phyloP scores from a whole-genome alignment of 2,797 vertebrate genomes.

The Parauchenoglanis punctatus region DNA sequence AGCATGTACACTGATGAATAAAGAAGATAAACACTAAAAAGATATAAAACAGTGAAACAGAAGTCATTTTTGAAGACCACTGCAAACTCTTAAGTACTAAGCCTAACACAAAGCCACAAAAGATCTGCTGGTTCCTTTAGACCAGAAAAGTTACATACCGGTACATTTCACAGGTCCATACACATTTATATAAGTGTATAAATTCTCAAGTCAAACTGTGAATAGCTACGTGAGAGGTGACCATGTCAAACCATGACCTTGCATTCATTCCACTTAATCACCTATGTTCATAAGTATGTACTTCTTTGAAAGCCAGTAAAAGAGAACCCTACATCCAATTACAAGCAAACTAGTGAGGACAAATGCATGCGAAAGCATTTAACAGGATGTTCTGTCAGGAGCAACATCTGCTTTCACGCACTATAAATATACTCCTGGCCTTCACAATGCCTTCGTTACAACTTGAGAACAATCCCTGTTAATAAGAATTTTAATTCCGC shows the following conservation, averaged over 20 bases:
- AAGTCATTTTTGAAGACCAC: neutral
- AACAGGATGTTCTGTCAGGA: conserved; percentile 15
- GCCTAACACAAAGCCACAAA: neutral
- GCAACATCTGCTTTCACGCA: conserved; percentile 7
- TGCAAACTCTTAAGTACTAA: neutral
- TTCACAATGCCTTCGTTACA: conserved; percentile 36
- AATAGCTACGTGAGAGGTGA: neutral
- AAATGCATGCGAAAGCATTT: neutral
- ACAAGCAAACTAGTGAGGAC: neutral
- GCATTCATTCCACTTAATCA: conserved; percentile 1
- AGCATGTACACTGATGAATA: conserved; percentile 2
- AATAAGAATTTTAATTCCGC: conserved; percentile 45
- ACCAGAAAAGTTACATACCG: neutral
- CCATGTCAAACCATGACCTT: neutral
- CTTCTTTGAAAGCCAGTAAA: conserved; percentile 3
- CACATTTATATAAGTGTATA: neutral
- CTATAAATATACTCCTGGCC: conserved; percentile 2
- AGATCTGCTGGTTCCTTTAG: neutral
- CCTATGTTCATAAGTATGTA: neutral
- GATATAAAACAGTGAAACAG: neutral
- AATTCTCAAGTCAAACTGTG: too few species aligned
- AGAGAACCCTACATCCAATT: neutral
- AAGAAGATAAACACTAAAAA: neutral
- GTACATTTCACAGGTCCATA: neutral
- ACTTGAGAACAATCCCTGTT: conserved; percentile 46